Evolutionary conservation across 2,113 vertebrate species (phyloP), one percentile per base, ranked within the genome.

Genomic region (Stegostoma tigrinum): DNA sequence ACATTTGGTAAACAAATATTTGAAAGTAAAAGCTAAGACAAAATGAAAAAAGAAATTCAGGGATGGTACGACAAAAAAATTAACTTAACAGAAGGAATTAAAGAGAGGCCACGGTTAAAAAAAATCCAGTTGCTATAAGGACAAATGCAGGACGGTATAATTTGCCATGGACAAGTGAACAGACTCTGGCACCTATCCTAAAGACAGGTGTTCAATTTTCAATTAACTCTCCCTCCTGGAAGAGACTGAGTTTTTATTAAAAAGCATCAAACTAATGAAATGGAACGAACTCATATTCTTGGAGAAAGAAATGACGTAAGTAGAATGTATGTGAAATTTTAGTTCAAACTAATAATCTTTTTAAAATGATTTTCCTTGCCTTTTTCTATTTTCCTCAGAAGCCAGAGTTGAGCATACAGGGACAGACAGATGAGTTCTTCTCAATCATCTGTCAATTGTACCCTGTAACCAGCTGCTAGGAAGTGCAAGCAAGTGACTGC

Each of bases 81-180:
- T 70, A 94, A 48, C 87, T 23, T 66, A 38, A 94, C 55, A 17
- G 34, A 42, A 94, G n/a, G 42, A 94, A 34, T 48, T 5, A 72
- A 72, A 72, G 21, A 72, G 38, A 19, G 2, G 70, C 23, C 45
- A 23, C 30, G 15, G 27, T 17, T 3, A 38, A 48, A 61, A 70
- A 94, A 68, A 23, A 1, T 6, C 27, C 30, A 24, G 93, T 95
- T 95, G 67, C 67, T 30, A 95, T 75, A 5, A 24, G 52, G 45
- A 95, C 72, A 42, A 72, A 95, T 95, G 24, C 34, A 72, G 94
- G 68, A 52, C 42, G 52, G 72, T 72, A 75, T 95, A 67, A 95
- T 68, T 95, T 95, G 45, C 94, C 67, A 3, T 95, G 68, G 38
- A 72, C 42, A 95, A 61, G 24, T 72, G 66, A 95, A 75, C 27